Evolutionary conservation across 2,888 invertebrate genomes (phyloP).

Genomic region (Pristionchus japonicus): DNA sequence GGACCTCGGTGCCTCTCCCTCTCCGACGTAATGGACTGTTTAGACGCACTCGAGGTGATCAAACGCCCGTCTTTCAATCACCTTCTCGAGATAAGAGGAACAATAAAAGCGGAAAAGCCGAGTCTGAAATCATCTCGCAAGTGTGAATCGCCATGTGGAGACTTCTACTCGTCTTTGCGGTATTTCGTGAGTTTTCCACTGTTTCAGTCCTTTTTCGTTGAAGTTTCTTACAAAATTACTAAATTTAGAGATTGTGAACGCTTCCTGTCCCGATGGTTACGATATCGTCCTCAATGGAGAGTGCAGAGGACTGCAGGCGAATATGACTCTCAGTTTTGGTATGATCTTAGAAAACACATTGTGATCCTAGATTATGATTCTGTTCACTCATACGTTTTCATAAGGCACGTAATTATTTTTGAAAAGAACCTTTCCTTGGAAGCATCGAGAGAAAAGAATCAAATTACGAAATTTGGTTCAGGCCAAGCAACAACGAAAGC

Average conservation of each 20-base stretch:
- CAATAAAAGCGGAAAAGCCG: not conserved
- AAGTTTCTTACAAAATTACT: not conserved
- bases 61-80: not conserved
- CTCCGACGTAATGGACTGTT: not conserved
- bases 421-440: too few relatives aligned
- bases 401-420: too few relatives aligned
- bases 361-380: too few relatives aligned
- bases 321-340: not conserved
- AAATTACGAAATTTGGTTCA: not conserved
- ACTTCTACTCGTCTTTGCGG: not conserved
- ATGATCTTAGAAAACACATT: not conserved
- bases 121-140: not conserved
- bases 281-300: not conserved
- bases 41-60: not conserved
- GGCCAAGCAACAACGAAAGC: not conserved
- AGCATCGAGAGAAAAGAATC: too few relatives aligned
- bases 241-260: not conserved
- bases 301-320: not conserved
- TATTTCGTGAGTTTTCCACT: not conserved
- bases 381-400: too few relatives aligned
- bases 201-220: not conserved
- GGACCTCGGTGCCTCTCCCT: not conserved
- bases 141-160: not conserved
- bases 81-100: not conserved
- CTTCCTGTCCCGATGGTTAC: not conserved